Conservation (phyloP, 2,888 invertebrate genomes). For the Quadroppia sp. region DNA sequence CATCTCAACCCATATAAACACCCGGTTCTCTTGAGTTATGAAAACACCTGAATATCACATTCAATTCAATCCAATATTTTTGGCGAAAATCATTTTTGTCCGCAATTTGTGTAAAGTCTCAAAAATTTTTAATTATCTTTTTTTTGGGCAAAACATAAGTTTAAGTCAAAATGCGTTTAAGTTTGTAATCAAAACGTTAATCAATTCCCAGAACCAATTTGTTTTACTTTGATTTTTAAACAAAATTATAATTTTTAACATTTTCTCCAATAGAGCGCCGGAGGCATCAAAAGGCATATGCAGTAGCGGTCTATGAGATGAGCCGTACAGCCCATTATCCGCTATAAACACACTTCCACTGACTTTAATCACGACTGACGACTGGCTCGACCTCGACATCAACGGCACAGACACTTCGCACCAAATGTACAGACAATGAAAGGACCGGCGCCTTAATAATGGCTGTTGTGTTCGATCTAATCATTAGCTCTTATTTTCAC, state of each 20-base stretch:
- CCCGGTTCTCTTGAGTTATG: neutral
- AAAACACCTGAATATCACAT: neutral
- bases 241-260: neutral
- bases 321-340: neutral
- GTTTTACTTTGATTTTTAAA: neutral
- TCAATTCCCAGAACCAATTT: constrained; percentile 12
- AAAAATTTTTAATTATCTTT: neutral
- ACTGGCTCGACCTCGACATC: constrained; percentile 19
- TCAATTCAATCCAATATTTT: no score
- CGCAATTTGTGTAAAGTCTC: neutral
- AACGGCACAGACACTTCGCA: neutral
- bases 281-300: constrained; percentile 9
- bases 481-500: neutral
- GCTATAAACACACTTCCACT: neutral
- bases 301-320: constrained; percentile 1
- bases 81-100: no score
- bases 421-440: neutral
- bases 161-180: neutral
- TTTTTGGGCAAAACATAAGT: neutral
- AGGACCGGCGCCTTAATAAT: constrained; percentile 10
- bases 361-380: constrained; percentile 13
- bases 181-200: constrained; percentile 11
- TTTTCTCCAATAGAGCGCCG: neutral
- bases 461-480: neutral
- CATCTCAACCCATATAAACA: constrained; percentile 3